phyloP scores from a whole-genome alignment of 2,888 invertebrate species.

The Diploptera punctata region DNA sequence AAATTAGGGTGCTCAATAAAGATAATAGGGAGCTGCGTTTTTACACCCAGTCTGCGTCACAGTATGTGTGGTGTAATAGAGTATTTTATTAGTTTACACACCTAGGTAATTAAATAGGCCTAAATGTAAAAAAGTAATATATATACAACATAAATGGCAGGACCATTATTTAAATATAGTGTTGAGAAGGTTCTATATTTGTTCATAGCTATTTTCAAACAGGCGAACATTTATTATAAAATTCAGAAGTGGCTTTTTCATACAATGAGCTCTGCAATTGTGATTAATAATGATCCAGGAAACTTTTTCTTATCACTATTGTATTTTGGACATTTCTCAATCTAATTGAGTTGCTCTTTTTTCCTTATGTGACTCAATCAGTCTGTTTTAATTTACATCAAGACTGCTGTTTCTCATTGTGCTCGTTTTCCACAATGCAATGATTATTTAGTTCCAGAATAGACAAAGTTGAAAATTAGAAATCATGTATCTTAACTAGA shows the following conservation, averaged over 20 bases:
- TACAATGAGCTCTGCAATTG: slow-evolving; percentile 37
- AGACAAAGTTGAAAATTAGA: neutral
- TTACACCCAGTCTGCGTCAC: slow-evolving; percentile 43
- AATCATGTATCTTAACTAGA: slow-evolving; percentile 11
- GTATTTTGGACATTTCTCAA: slow-evolving; percentile 30
- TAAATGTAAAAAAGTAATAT: slow-evolving; percentile 42
- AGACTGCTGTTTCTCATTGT: slow-evolving; percentile 13
- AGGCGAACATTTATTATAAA: slow-evolving; percentile 41
- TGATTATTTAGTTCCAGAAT: neutral
- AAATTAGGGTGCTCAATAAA: slow-evolving; percentile 46
- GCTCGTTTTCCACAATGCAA: slow-evolving; percentile 14
- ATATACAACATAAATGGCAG: slow-evolving; percentile 41
- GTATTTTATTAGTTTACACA: slow-evolving; percentile 45
- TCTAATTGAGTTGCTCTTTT: slow-evolving; percentile 14
- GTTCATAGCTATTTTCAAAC: slow-evolving; percentile 45
- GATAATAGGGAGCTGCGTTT: slow-evolving; percentile 44
- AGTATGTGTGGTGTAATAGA: slow-evolving; percentile 41
- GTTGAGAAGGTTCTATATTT: slow-evolving; percentile 43
- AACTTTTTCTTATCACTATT: slow-evolving; percentile 33
- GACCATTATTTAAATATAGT: slow-evolving; percentile 42
- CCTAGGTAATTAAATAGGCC: slow-evolving; percentile 43
- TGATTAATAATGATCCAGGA: slow-evolving; percentile 32
- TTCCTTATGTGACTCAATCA: neutral
- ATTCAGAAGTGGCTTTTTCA: slow-evolving; percentile 43
- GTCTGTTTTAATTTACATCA: slow-evolving; percentile 16